Conservation (phyloP, 1,140 invertebrate species). For the Rhyzopertha dominica region DNA sequence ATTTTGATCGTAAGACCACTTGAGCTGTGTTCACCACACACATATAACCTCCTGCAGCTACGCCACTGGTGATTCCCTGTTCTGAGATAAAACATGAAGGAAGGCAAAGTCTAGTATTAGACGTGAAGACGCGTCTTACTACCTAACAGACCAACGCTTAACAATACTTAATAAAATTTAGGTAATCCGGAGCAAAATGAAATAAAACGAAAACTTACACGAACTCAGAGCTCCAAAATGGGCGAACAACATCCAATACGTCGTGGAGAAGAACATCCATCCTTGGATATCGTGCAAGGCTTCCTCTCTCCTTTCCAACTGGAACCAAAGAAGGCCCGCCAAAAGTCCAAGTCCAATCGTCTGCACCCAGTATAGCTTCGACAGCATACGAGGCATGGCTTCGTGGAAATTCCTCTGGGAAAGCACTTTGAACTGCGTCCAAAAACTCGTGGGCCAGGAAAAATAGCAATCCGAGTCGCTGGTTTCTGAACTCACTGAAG, state of each 20-base stretch:
- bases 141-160: too few relatives aligned
- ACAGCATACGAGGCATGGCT: constrained; percentile 71
- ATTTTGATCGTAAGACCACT: too few relatives aligned
- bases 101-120: too few relatives aligned
- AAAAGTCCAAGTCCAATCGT: constrained; percentile 66
- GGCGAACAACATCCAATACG: constrained; percentile 83
- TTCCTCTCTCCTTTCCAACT: constrained; percentile 68
- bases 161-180: too few relatives aligned
- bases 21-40: too few relatives aligned
- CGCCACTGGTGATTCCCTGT: too few relatives aligned
- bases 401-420: constrained; percentile 76
- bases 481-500: constrained; percentile 55
- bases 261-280: constrained; percentile 83
- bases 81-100: too few relatives aligned
- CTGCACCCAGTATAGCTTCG: constrained; percentile 77
- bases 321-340: constrained; percentile 76
- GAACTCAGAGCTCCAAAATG: constrained; percentile 76
- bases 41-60: too few relatives aligned
- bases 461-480: constrained; percentile 43
- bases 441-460: constrained; percentile 76
- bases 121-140: too few relatives aligned
- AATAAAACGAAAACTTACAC: too few relatives aligned
- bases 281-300: constrained; percentile 76
- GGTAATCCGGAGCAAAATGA: too few relatives aligned
- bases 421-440: constrained; percentile 75